Base-by-base conservation (phyloP, 1,140 invertebrate species). In the Ceratina australensis region DNA sequence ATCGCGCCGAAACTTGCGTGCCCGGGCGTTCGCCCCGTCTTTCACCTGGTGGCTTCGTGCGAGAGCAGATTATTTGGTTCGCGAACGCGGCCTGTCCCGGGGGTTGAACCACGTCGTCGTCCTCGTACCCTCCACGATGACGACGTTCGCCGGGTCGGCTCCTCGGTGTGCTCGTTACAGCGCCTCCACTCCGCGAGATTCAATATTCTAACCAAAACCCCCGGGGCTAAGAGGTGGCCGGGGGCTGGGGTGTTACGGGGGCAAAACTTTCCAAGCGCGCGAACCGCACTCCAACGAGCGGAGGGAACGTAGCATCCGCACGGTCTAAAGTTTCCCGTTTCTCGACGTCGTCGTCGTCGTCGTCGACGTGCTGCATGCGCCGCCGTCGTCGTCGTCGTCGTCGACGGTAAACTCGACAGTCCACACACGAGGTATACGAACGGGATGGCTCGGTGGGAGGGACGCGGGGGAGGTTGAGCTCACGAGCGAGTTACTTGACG, bases 201-300 rank as follows among this genome's bases (percentile, higher is more conserved):
- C 90, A 92, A 92, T 92, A 92, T 92, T 91, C 91, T 89, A 92
- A 91, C 91, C 90, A 91, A 92, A 91, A 92, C 91, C 91, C 91
- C 90, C 85, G 86, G 89, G 89, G 91, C 90, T 89, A 91, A 85
- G 85, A 42, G 69, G 65, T 52, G 60, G 54, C 49, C 52, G 81
- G 66, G 20, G 74, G 61, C 33, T 60, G 79, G 52, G 72, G 72
- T 60, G 78, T 61, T 57, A 52, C 13, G 54, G 78, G 88, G 82
- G 87, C 86, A 88, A 90, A 91, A 92, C 88, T 92, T 92, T 89
- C 85, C 82, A 86, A 81, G 87, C 86, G 81, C 71, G 61, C 76
- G 73, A 77, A 76, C 49, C 77, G 71, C 76, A 60, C 24, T 64
- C 52, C 80, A 42, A 47, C 54, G 77, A 69, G 64, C 67, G 74